Evolutionary conservation across 1,140 invertebrate species (phyloP).

Genomic region (fruit fly (Drosophila melanogaster)): Release_6_plus_ISO1_MT NT_033777.3:17016501-17017000

Average conservation of each 20-base stretch:
- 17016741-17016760: slow-evolving; percentile 3
- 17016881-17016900: slow-evolving; percentile 15
- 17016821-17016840: slow-evolving; percentile 29
- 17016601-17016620: slow-evolving; percentile 23
- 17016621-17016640: slow-evolving; percentile 21
- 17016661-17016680: slow-evolving; percentile 36
- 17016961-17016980: background rate
- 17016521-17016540: slow-evolving; percentile 35
- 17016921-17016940: background rate
- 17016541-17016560: slow-evolving; percentile 67
- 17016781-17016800: slow-evolving; percentile 22
- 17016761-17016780: background rate
- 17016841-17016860: slow-evolving; percentile 25
- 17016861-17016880: slow-evolving; percentile 19
- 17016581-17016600: slow-evolving; percentile 18
- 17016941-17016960: background rate
- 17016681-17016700: slow-evolving; percentile 23
- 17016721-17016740: slow-evolving; percentile 43
- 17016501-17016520: slow-evolving; percentile 36
- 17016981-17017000: background rate
- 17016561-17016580: slow-evolving; percentile 32
- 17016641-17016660: slow-evolving; percentile 42
- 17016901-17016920: background rate
- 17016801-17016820: slow-evolving; percentile 30
- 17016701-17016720: slow-evolving; percentile 52